Base-by-base conservation (phyloP, 2,888 invertebrate species). In the Mechanitis messenoides region DNA sequence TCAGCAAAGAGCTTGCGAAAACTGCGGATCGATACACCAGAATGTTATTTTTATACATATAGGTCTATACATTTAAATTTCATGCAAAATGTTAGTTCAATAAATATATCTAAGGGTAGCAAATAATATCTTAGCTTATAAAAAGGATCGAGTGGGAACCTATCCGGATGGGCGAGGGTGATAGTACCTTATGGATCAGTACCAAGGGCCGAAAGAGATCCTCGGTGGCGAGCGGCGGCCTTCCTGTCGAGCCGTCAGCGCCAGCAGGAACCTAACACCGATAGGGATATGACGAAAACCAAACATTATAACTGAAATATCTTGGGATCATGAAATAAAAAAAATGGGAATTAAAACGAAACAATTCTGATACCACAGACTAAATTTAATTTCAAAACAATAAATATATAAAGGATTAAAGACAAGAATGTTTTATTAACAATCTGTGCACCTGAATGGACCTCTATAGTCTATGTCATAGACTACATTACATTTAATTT, bases 1-100 rank as follows among this genome's bases (percentile, higher is more conserved):
- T 96, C 96, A 84, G 94, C 94, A 92, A 96, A 96, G 85, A 96
- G 92, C 91, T 96, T 95, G 84, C 96, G 95, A 93, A 96, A 96
- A 92, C 96, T 96, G 90, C 58, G 71, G 69, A 73, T 63, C 68
- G 67, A 72, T 56, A 68, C 57, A 66, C 63, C 61, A 63, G 9
- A 56, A 12, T 12, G n/a, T n/a, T 20, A 50, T 38, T 31, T 3
- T 31, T 31, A 56, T 45, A 42, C 55, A 56, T 45, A 56, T 6
- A 20, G 7, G n/a, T 6, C 12, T 20, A 47, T 47, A n/a, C 47
- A 3, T 47, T 47, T 28, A 20, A 3, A 47, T 28, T 47, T 20
- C 4, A n/a, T 20, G 47, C 47, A 28, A 0, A 20, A 47, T 28
- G 11, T 47, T 47, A 47, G 47, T 28, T n/a, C 20, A n/a, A 50